These are phyloP conservation scores for Brachystomella parvula DNA, from an alignment of 1,140 invertebrate species.

Conservation along the genomic window DNA sequence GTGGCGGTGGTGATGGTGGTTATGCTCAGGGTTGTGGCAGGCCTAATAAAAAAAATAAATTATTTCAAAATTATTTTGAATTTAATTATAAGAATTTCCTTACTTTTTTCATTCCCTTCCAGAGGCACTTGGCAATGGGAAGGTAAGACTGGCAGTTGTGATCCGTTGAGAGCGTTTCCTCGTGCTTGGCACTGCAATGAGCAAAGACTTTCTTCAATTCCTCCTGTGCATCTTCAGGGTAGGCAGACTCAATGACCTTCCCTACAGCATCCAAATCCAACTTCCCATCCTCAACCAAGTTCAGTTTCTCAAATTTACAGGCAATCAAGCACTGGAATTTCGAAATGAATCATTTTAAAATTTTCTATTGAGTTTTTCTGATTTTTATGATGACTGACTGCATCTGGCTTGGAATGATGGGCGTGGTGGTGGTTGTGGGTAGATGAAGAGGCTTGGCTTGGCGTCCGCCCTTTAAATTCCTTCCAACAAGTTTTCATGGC, in stretches of 20 bases:
- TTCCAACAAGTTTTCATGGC: not conserved
- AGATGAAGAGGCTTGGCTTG: not conserved
- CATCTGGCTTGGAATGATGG: not conserved
- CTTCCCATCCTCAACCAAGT: not conserved
- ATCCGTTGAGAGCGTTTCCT: not conserved
- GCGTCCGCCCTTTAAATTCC: not conserved
- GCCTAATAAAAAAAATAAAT: no score
- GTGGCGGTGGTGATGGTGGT: no score
- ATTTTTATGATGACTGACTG: not conserved
- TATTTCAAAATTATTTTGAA: no score
- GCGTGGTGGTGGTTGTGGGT: not conserved
- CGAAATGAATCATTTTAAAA: not conserved
- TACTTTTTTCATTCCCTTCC: no score
- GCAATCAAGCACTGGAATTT: not conserved
- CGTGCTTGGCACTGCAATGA: not conserved
- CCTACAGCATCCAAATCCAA: conserved; percentile 4
- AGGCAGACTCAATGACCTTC: not conserved
- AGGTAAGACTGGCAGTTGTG: not conserved
- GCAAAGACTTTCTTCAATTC: not conserved
- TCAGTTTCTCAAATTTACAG: conserved; percentile 7
- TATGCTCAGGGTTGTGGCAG: no score
- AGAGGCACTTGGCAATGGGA: not conserved
- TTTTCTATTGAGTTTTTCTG: not conserved
- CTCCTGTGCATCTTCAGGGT: not conserved
- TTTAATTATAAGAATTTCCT: no score